Percentiles rank a stretch among this genome's conserved stretches.
phyloP scores from a whole-genome alignment of 2,888 invertebrate genomes.

The Diloba caeruleocephala region DNA sequence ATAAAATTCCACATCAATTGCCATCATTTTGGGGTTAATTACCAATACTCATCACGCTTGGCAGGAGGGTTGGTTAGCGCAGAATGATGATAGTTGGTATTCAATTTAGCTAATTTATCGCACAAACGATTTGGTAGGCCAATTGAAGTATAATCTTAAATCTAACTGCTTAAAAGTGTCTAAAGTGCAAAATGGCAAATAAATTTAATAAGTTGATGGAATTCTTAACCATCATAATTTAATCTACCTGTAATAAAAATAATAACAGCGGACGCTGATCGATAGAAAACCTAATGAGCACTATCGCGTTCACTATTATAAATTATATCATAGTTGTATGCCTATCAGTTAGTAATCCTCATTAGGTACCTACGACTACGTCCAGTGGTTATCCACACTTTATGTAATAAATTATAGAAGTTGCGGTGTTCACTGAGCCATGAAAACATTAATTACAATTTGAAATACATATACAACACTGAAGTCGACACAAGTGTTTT shows the following conservation, averaged over 20 bases:
- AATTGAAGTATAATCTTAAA: too few relatives aligned
- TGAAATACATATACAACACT: constrained; percentile 17
- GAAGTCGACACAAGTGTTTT: constrained; percentile 17
- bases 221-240: too few relatives aligned
- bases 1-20: too few relatives aligned
- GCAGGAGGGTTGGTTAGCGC: too few relatives aligned
- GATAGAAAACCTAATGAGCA: constrained; percentile 12
- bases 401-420: constrained; percentile 44
- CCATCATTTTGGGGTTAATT: too few relatives aligned
- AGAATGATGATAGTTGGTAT: too few relatives aligned
- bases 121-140: too few relatives aligned
- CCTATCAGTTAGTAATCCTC: constrained; percentile 47
- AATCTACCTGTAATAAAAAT: not conserved
- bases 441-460: constrained; percentile 24
- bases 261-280: not conserved
- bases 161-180: too few relatives aligned
- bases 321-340: constrained; percentile 48
- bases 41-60: too few relatives aligned
- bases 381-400: constrained; percentile 49
- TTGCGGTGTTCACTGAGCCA: constrained; percentile 30
- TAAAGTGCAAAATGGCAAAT: too few relatives aligned
- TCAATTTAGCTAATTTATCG: too few relatives aligned
- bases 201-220: too few relatives aligned
- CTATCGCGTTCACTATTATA: constrained; percentile 27
- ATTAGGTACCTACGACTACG: constrained; percentile 44